These are phyloP conservation scores for Deilephila elpenor DNA, from an alignment of 2,888 invertebrate species.

Conservation along the genomic window DNA sequence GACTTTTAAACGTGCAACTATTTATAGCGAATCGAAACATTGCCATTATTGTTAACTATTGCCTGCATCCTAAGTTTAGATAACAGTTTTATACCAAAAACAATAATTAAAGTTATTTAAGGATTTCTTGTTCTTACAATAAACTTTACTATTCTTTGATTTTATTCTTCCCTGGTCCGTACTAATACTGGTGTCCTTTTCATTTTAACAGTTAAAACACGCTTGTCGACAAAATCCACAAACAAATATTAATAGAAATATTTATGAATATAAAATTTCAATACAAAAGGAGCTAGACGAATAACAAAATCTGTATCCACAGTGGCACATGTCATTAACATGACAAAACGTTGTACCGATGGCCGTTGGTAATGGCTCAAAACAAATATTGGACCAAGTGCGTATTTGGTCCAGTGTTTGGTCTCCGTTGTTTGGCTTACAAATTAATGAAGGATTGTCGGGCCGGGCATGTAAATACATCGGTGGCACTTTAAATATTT, in stretches of 20 bases:
- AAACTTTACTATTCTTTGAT: no score
- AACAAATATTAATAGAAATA: neutral
- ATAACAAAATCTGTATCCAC: conserved; percentile 58
- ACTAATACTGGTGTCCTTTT: no score
- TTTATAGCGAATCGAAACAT: neutral
- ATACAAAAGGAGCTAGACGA: conserved; percentile 29
- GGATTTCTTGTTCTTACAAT: neutral
- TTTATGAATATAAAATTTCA: conserved; percentile 19
- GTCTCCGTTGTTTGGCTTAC: conserved; percentile 71
- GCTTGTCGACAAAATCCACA: conserved; percentile 4
- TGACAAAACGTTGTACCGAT: conserved; percentile 76
- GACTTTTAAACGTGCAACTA: conserved; percentile 5
- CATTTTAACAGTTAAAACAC: no score
- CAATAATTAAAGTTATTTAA: neutral
- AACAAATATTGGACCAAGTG: conserved; percentile 83
- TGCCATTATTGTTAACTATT: neutral
- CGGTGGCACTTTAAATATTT: conserved; percentile 52
- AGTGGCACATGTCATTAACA: conserved; percentile 73
- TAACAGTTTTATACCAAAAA: neutral
- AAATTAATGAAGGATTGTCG: conserved; percentile 81
- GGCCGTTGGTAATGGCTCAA: conserved; percentile 80
- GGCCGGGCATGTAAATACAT: conserved; percentile 54
- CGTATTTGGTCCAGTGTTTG: conserved; percentile 75
- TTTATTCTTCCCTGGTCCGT: no score
- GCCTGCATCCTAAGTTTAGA: neutral